Percentiles rank a stretch among this genome's conserved stretches.
Evolutionary conservation across 1,140 invertebrate genomes (phyloP).

Genomic region (Bombus vancouverensis): DNA sequence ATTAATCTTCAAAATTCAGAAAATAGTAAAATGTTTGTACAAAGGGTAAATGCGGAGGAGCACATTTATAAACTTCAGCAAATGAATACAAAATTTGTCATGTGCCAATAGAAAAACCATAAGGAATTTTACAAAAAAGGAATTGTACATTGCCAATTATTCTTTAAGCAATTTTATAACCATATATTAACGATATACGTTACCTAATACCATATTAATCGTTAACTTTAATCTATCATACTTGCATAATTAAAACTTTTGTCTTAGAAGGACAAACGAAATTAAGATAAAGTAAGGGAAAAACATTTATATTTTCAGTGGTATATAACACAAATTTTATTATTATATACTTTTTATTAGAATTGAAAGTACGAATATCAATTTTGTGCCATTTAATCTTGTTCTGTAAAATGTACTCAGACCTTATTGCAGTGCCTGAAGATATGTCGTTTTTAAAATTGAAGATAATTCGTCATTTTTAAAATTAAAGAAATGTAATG

Average conservation of each 20-base stretch:
- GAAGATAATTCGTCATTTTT: background rate
- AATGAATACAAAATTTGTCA: constrained; percentile 25
- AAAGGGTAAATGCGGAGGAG: background rate
- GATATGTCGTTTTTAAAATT: background rate
- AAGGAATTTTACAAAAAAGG: constrained; percentile 29
- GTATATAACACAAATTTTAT: constrained; percentile 12
- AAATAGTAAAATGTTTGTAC: constrained; percentile 12
- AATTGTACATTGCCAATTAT: constrained; percentile 50
- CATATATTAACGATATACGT: constrained; percentile 21
- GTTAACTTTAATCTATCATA: constrained; percentile 24
- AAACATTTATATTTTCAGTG: constrained; percentile 40
- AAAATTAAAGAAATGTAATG: constrained; percentile 6
- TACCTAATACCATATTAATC: constrained; percentile 20
- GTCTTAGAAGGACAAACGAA: constrained; percentile 18
- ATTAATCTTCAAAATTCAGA: background rate
- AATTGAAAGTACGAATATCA: constrained; percentile 15
- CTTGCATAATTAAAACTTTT: constrained; percentile 11
- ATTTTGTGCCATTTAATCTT: constrained; percentile 39
- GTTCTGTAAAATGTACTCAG: constrained; percentile 6
- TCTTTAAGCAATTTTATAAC: constrained; percentile 32
- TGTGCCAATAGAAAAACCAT: constrained; percentile 61
- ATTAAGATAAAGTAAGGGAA: constrained; percentile 10
- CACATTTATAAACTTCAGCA: background rate
- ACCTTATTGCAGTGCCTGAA: background rate
- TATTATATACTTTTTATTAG: constrained; percentile 10